Evolutionary conservation across 2,113 vertebrate species (phyloP), one percentile per base, ranked within the genome.

Genomic region (Eptatretus burgeri): DNA sequence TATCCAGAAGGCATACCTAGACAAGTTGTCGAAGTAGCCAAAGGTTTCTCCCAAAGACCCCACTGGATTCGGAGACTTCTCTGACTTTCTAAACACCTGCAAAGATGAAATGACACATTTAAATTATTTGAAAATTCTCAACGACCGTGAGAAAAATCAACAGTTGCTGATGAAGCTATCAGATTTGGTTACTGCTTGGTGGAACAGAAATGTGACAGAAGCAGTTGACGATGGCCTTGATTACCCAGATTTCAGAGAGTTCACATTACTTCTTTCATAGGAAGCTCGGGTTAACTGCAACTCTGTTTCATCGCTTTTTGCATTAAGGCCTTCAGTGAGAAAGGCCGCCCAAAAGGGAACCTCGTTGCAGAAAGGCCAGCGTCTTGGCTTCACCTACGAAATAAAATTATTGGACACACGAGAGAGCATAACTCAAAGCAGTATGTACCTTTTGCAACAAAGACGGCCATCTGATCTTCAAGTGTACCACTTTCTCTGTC

Each of bases 1-100:
- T 56, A 64, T 68, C 62, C 52, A 63, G 16, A 69, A 66, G 50
- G 65, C 67, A 49, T 62, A 66, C 53, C 66, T 62, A 67, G 69
- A 68, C 51, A 67, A 66, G 66, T 51, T 69, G 62, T 51, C 64
- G 14, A 53, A 12, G 62, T 65, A 65, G 67, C 66, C 66, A 63
- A 65, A 66, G 13, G 67, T 68, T 66, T 67, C 19, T 16, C 66
- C 53, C n/a, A 67, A 66, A 49, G 56, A 68, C 66, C 56, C 65
- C 50, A 64, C 41, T 50, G 51, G 67, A 64, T 50, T 70, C 53
- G 66, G 64, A 51, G 63, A 66, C 2, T 68, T 64, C 56, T 51
- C 66, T 13, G 67, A 67, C 50, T 65, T 68, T 13, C 66, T 69
- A 14, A 65, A 65, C 41, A 65, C 63, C 50, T 69, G 65, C 51